A percentile compares a stretch with the other conserved stretches of the same genome.
Evolutionary conservation across 2,113 vertebrate species (phyloP).

Genomic region (Egretta garzetta): DNA sequence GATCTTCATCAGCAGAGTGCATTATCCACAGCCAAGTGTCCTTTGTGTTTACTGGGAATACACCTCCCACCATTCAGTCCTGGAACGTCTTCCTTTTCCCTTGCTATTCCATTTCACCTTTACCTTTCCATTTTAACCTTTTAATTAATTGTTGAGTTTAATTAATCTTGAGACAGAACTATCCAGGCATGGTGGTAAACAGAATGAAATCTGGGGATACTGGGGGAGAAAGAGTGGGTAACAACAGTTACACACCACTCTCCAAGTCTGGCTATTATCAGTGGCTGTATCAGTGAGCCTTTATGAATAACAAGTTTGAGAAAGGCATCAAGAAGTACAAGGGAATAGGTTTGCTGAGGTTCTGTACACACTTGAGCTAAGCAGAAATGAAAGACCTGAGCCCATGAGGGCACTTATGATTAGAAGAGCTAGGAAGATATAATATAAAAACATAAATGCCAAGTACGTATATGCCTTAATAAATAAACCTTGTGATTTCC

Average conservation of each 20-base stretch:
- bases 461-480: background rate
- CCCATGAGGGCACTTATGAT: background rate
- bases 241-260: background rate
- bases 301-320: background rate
- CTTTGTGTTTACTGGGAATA: background rate
- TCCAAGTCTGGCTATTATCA: background rate
- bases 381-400: background rate
- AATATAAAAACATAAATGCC: background rate
- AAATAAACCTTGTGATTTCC: background rate
- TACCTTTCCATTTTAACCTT: slow-evolving; percentile 20
- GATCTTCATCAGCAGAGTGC: slow-evolving; percentile 8
- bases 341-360: background rate
- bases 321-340: background rate
- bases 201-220: background rate
- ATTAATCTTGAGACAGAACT: slow-evolving; percentile 8
- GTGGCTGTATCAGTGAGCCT: background rate
- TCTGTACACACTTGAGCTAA: background rate
- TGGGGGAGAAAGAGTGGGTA: background rate
- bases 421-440: background rate
- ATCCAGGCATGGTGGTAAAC: background rate
- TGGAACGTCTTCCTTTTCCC: background rate
- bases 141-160: slow-evolving; percentile 16
- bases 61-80: background rate
- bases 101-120: background rate
- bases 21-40: background rate